Evolutionary conservation across 1,140 invertebrate species (phyloP), one percentile per base, ranked within the genome.

Genomic region (Caenorhabditis remanei): DNA sequence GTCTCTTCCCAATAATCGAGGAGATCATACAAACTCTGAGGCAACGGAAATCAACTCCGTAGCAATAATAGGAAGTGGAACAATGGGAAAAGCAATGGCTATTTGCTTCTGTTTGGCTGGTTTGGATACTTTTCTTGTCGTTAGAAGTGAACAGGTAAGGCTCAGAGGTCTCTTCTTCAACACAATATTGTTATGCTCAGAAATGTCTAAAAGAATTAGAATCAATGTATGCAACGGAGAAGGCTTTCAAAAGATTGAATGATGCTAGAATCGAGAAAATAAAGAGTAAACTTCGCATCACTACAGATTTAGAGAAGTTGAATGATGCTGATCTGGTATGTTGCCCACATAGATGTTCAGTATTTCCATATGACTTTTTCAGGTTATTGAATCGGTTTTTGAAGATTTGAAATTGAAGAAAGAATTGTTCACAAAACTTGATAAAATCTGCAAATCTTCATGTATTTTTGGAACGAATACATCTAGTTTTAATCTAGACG

Each of bases 351-450:
- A n/a, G 11, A 8, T 19, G 4, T 65, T 56, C n/a, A 13, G 2
- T 2, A 82, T 56, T 55, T 56, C 4, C 40, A 43, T 65, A 13
- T 0, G 24, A 58, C 9, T 85, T 50, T 87, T 89, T 16, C 83
- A 93, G 93, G 90, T 93, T 4, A 92, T 93, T 83, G 93, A 93
- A 89, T 93, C 93, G 41, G 93, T 93, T 19, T 93, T 90, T 90
- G 93, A 93, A 86, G 91, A 93, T 83, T 71, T 93, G 82, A 85
- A 90, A 16, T 67, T 93, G 86, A 93, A 93, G 85, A 90, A 90
- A 65, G 91, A 93, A 21, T 90, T 93, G 1, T 93, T 93, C 90
- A 84, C 79, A 11, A 92, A 90, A 65, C 86, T 93, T 61, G 93
- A 93, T 85, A 88, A 89, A 83, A 90, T 93, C 13, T 93, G 92